These are phyloP conservation scores for Morpho deidamia DNA, from an alignment of 2,888 invertebrate genomes.

Conservation along the genomic window DNA sequence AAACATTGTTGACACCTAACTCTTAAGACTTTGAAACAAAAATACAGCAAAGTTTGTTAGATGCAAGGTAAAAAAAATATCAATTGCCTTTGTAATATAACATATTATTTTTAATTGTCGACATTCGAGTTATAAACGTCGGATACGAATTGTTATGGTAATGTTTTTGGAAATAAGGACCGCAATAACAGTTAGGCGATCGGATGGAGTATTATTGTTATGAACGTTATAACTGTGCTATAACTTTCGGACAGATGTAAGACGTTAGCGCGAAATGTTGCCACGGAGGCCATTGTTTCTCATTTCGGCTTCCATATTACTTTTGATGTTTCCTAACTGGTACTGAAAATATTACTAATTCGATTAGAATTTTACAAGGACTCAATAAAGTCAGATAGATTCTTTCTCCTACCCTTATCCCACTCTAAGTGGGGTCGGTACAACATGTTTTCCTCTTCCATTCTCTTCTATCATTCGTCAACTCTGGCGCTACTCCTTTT, in stretches of 20 bases:
- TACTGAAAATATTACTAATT: background rate
- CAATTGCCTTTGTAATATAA: too few species aligned
- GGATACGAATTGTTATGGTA: constrained; percentile 45
- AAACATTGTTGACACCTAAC: too few species aligned
- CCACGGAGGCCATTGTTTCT: constrained; percentile 1
- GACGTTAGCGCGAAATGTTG: constrained; percentile 32
- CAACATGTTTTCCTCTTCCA: too few species aligned
- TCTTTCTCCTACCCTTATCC: too few species aligned
- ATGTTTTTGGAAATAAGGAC: constrained; percentile 26
- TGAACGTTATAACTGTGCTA: constrained; percentile 35
- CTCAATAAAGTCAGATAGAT: too few species aligned
- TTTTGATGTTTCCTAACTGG: background rate
- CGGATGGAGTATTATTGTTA: constrained; percentile 41
- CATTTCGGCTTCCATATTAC: background rate
- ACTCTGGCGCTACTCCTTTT: too few species aligned
- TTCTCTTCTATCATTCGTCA: too few species aligned
- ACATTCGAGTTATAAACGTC: constrained; percentile 7
- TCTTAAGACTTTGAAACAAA: too few species aligned
- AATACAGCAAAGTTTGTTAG: too few species aligned
- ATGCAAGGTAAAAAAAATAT: too few species aligned
- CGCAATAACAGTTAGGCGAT: constrained; percentile 36
- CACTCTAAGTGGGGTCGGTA: too few species aligned
- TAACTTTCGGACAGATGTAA: constrained; percentile 30
- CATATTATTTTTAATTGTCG: constrained; percentile 3
- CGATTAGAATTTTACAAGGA: background rate